A percentile compares a stretch with the other conserved stretches of the same genome.
Evolutionary conservation across 2,888 invertebrate species (phyloP).

Genomic region (Boloria selene): DNA sequence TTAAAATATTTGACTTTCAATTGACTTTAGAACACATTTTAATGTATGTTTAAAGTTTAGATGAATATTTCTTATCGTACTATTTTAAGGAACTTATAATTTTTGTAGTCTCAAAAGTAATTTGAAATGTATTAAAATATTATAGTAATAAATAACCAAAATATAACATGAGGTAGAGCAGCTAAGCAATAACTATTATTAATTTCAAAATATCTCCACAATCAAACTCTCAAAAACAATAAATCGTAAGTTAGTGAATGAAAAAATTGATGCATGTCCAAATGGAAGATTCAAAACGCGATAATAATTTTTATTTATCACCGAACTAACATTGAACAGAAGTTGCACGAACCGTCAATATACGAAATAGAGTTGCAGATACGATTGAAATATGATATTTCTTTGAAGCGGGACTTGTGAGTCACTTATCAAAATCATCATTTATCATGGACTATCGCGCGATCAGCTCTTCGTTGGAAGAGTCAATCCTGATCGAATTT

Average conservation of each 20-base stretch:
- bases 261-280: constrained; percentile 23
- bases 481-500: constrained; percentile 58
- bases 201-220: constrained; percentile 14
- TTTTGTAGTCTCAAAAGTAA: neutral
- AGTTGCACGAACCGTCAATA: constrained; percentile 49
- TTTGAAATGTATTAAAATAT: constrained; percentile 8
- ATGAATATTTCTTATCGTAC: neutral
- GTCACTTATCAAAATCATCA: constrained; percentile 58
- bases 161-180: neutral
- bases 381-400: constrained; percentile 60
- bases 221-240: constrained; percentile 13
- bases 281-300: constrained; percentile 32
- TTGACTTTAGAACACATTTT: constrained; percentile 29
- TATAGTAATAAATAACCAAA: constrained; percentile 8
- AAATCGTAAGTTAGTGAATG: constrained; percentile 14
- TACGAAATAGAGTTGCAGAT: constrained; percentile 49
- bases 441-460: constrained; percentile 69
- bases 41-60: neutral
- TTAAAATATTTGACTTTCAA: constrained; percentile 30
- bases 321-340: constrained; percentile 36
- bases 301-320: constrained; percentile 43
- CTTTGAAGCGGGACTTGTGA: constrained; percentile 49
- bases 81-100: neutral
- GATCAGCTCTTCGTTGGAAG: constrained; percentile 59
- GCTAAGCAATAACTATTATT: constrained; percentile 10